phyloP scores from a whole-genome alignment of 2,113 vertebrate species.

The Zootoca vivipara region DNA sequence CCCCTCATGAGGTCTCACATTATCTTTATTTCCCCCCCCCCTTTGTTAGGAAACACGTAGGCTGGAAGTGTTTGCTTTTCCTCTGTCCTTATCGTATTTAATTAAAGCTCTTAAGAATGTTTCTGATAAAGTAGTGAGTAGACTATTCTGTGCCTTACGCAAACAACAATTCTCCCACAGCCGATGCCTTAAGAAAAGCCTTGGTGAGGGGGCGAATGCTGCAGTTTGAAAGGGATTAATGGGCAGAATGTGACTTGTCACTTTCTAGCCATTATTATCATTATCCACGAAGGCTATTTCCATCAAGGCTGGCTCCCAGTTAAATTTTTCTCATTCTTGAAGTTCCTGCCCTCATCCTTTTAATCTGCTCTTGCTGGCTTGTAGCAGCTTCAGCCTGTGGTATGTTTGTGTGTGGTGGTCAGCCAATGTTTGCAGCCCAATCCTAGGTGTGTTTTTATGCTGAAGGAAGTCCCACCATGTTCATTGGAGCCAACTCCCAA shows the following conservation, averaged over 20 bases:
- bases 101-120: conserved; percentile 11
- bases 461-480: background rate
- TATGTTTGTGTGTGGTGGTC: background rate
- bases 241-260: background rate
- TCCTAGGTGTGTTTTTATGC: background rate
- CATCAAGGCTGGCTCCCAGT: background rate
- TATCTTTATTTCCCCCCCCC: background rate
- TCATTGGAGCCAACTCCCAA: background rate
- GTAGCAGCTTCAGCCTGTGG: background rate
- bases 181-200: background rate
- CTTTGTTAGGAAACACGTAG: background rate
- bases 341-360: background rate
- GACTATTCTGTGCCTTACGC: background rate
- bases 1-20: background rate
- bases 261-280: background rate
- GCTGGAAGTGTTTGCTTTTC: background rate
- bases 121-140: conserved; percentile 14
- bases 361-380: background rate
- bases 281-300: no score
- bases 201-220: background rate
- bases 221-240: background rate
- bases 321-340: background rate
- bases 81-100: background rate
- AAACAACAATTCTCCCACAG: background rate
- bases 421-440: background rate